Percentiles rank a stretch among this genome's conserved stretches.
phyloP scores from a whole-genome alignment of 2,113 vertebrate species.

The Coracopsis vasa region DNA sequence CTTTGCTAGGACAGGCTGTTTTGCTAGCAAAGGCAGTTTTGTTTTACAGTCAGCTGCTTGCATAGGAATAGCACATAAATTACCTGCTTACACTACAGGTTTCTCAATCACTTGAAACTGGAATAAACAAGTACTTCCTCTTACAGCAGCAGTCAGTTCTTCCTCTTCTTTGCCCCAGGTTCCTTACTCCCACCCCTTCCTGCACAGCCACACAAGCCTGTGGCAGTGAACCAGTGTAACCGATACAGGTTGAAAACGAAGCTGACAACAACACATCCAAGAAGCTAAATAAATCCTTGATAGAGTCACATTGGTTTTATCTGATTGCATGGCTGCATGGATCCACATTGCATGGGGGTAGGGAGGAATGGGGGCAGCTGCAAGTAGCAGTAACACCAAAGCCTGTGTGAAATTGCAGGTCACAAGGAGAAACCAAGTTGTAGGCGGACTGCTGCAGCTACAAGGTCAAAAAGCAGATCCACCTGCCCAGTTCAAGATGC shows the following conservation, averaged over 20 bases:
- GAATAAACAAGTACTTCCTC: constrained; percentile 34
- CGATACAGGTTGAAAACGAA: neutral
- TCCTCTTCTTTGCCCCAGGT: neutral
- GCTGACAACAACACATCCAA: neutral
- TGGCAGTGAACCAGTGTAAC: neutral
- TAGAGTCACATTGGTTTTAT: neutral
- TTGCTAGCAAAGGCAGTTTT: neutral
- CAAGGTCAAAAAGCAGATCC: neutral
- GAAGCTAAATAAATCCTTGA: neutral
- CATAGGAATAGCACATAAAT: neutral
- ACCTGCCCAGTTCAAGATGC: neutral
- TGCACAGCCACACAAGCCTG: neutral
- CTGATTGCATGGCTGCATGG: neutral
- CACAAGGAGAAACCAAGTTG: neutral
- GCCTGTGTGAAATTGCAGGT: neutral
- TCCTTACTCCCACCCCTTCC: constrained; percentile 30
- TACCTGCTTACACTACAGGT: neutral
- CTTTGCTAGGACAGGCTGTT: neutral
- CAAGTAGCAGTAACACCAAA: neutral
- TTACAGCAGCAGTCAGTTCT: neutral
- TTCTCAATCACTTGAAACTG: neutral
- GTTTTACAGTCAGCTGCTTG: neutral
- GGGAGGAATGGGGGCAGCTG: neutral
- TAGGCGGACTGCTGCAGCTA: rapidly evolving
- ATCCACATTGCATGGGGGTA: rapidly evolving